Evolutionary conservation across 2,113 vertebrate species (phyloP).

Genomic region (Leptobrachium leishanense): DNA sequence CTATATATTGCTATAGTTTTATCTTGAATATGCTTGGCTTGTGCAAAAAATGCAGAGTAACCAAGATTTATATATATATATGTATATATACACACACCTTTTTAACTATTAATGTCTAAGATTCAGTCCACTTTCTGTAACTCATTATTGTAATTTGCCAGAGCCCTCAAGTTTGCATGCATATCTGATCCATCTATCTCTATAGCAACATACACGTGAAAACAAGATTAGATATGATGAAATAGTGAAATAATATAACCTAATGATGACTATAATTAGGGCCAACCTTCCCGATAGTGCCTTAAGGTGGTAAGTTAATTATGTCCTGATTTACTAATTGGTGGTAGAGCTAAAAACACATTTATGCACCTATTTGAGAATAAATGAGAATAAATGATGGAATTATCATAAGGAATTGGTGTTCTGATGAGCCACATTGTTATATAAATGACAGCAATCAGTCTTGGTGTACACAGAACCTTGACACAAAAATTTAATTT

Average conservation of each 20-base stretch:
- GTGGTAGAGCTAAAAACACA: conserved; percentile 28
- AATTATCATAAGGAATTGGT: conserved; percentile 31
- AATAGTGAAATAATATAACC: conserved; percentile 1
- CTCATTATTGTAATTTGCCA: too few relatives aligned
- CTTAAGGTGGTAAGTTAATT: conserved; percentile 40
- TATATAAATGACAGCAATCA: conserved; percentile 26
- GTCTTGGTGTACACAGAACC: conserved; percentile 40
- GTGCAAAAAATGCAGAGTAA: too few relatives aligned
- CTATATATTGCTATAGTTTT: too few relatives aligned
- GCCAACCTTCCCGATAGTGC: conserved; percentile 5
- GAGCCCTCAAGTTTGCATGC: too few relatives aligned
- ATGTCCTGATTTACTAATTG: conserved; percentile 34
- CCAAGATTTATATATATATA: too few relatives aligned
- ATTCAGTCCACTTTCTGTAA: too few relatives aligned
- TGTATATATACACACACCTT: too few relatives aligned
- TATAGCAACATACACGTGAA: background rate
- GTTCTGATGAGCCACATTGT: conserved; percentile 14
- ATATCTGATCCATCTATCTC: background rate
- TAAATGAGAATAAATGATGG: conserved; percentile 26
- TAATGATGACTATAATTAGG: too few relatives aligned
- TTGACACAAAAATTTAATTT: conserved; percentile 37
- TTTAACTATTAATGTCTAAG: too few relatives aligned
- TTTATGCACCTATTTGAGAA: conserved; percentile 37
- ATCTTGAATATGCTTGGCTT: too few relatives aligned
- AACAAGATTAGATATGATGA: background rate